phyloP scores from a whole-genome alignment of 1,140 invertebrate genomes.

The Polypedilum vanderplanki region DNA sequence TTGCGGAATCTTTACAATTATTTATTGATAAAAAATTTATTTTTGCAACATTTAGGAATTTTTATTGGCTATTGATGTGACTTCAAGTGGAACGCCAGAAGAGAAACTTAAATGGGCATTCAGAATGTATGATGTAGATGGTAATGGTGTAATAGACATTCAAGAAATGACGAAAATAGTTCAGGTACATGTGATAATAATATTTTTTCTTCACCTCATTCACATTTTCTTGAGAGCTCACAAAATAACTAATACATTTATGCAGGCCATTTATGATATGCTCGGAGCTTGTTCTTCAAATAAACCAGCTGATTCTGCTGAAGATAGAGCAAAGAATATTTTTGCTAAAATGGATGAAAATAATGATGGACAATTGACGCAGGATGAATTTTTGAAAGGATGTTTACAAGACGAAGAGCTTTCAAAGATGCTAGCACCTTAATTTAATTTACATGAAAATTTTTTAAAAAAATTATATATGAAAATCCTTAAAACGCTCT shows the following conservation, averaged over 20 bases:
- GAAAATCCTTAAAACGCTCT: too few relatives aligned
- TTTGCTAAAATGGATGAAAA: conserved; percentile 99
- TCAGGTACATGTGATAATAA: conserved; percentile 55
- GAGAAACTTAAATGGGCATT: conserved; percentile 99
- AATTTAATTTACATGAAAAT: conserved; percentile 38
- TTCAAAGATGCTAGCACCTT: conserved; percentile 90
- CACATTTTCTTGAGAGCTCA: background rate
- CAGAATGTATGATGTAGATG: conserved; percentile 98
- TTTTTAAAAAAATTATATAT: too few relatives aligned
- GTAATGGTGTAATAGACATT: conserved; percentile 97
- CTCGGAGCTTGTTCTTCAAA: conserved; percentile 90
- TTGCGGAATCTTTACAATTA: too few relatives aligned
- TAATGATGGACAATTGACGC: conserved; percentile 94
- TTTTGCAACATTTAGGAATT: conserved; percentile 71
- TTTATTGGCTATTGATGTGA: conserved; percentile 95
- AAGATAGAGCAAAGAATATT: conserved; percentile 95
- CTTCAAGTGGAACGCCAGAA: conserved; percentile 92
- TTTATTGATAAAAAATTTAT: too few relatives aligned
- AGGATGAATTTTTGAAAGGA: conserved; percentile 98
- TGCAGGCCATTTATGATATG: conserved; percentile 98
- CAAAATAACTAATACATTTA: background rate
- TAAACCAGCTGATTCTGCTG: conserved; percentile 83
- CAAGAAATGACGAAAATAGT: conserved; percentile 94
- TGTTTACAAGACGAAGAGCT: conserved; percentile 97
- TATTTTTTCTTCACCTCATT: background rate